Base-by-base conservation (phyloP, 2,888 invertebrate genomes). In the Meiosimyza decipiens region DNA sequence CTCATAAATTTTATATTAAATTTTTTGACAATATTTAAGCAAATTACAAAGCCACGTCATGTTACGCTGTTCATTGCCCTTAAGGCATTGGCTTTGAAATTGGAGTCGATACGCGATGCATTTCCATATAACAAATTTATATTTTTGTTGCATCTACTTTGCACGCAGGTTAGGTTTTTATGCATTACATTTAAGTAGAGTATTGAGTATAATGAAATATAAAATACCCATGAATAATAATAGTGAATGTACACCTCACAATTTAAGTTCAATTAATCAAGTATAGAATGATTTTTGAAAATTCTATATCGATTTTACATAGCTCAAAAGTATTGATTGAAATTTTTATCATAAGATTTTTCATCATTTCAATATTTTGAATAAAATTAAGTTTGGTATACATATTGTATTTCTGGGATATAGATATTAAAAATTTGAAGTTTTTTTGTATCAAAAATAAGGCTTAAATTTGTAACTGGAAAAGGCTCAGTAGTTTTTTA, bases 21-120 rank as follows among this genome's bases (percentile, higher is more conserved):
- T 49, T 68, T 28, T 28, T 68, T 68, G 68, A 68, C 68, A 68
- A 68, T 57, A 47, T 68, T 68, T 68, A 68, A 68, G 68, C 68
- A 68, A 57, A 68, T 67, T 67, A 57, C 68, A 68, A 59, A 55
- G 18, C 50, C 4, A 49, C 47, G 22, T 33, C 33, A 60, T 28
- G 64, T 16, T 59, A 49, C 18, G 57, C 59, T 59, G 22, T 11
- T 40, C 22, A n/a, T n/a, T 15, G 13, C 54, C 49, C 49, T 18
- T 55, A 15, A 49, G 68, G 68, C 68, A 68, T 18, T 18, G 68
- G 18, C 49, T 57, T 47, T 49, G 49, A 68, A 68, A 68, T 68
- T 57, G 68, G 47, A 59, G 50, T 57, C 28, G 57, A 68, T 57
- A 13, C 57, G 47, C 68, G 59, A 11, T 28, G 13, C 15, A n/a